Evolutionary conservation across 2,888 invertebrate genomes (phyloP).

Genomic region (Colletes collaris): DNA sequence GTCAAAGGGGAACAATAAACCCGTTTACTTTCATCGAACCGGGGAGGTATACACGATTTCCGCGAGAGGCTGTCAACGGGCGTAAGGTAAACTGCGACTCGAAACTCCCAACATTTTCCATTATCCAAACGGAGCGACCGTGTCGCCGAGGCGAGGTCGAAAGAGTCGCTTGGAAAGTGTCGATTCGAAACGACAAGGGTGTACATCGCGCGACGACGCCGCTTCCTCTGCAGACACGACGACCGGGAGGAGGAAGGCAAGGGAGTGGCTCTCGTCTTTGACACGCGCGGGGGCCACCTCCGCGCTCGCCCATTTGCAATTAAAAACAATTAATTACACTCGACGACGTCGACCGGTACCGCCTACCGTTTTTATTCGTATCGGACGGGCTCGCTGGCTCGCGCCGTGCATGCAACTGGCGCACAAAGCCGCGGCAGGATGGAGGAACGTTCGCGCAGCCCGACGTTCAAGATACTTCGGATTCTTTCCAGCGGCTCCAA

Average conservation of each 20-base stretch:
- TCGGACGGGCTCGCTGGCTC: background rate
- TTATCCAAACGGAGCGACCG: slow-evolving; percentile 32
- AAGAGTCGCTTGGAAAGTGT: slow-evolving; percentile 15
- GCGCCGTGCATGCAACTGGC: background rate
- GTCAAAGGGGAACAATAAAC: no score
- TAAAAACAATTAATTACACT: slow-evolving; percentile 66
- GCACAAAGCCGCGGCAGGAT: slow-evolving; percentile 7
- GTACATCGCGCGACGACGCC: background rate
- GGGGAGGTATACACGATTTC: no score
- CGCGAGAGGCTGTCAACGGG: no score
- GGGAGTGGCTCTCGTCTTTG: slow-evolving; percentile 36
- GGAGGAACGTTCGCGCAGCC: slow-evolving; percentile 5
- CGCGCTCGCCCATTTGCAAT: slow-evolving; percentile 54
- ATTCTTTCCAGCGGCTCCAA: slow-evolving; percentile 52
- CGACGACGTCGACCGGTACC: slow-evolving; percentile 14
- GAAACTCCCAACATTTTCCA: slow-evolving; percentile 48
- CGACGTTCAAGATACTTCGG: slow-evolving; percentile 47
- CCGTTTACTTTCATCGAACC: no score
- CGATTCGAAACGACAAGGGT: slow-evolving; percentile 19
- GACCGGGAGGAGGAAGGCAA: background rate
- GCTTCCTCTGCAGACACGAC: slow-evolving; percentile 9
- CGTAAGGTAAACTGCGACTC: background rate
- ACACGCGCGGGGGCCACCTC: slow-evolving; percentile 18
- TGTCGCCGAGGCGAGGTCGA: slow-evolving; percentile 6
- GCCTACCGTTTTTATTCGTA: slow-evolving; percentile 35